Evolutionary conservation across 2,113 vertebrate species (phyloP), one percentile per base, ranked within the genome.

Genomic region (Chloropsis cyanopogon): DNA sequence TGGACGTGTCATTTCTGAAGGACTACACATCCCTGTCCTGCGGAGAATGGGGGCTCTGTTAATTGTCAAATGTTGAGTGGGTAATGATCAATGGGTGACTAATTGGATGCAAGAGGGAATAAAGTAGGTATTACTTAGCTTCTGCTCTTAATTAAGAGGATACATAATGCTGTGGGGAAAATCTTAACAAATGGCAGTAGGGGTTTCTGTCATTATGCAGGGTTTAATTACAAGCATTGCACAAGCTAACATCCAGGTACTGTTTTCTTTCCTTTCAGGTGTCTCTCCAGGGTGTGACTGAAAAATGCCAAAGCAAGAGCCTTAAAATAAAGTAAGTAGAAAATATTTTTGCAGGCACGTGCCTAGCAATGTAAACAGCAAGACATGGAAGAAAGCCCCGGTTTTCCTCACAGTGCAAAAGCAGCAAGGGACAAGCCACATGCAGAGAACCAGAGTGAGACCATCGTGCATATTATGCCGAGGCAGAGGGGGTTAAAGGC

Each of bases 111-210:
- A 95, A 95, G 91, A 87, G 91, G 90, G 93, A 96, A 96, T 95
- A 94, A 96, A 97, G 95, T 61, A 94, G 89, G 94, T 96, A 95
- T 97, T 97, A 95, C 84, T 97, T 94, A 75, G 85, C 90, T 94
- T 82, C 95, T 96, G 97, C 96, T 97, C 96, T 97, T 98, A 97
- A 98, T 97, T 97, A 97, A 96, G 57, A 60, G 39, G 83, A 95
- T 77, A 60, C 65, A 50, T 82, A 97, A 95, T 92, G 77, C 96
- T 96, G 57, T 94, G 82, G 96, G 97, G 95, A 86, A 93, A 97
- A 93, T 83, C 90, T 78, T 95, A 97, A 93, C 92, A 95, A 98
- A 97, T 72, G 88, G 84, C 97, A 96, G 86, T 96, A 97, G 84
- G 70, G 81, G 35, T 7, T 93, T 95, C 92, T 95, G 83, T 92